Base-by-base conservation (phyloP, 2,113 vertebrate genomes). In the Cranoglanis bouderius region DNA sequence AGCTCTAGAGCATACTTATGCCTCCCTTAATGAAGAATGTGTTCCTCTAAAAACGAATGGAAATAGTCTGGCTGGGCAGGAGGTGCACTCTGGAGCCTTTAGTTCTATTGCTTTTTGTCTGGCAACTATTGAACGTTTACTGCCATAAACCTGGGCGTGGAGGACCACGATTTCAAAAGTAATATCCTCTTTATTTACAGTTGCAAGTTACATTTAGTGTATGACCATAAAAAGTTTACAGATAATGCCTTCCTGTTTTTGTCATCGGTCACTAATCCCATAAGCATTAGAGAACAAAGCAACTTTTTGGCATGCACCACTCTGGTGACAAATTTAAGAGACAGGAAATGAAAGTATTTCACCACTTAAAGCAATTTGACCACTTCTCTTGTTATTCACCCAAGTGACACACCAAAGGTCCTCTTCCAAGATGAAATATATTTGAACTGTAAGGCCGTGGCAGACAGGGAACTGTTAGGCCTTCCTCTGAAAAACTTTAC, bases 1-100 rank as follows among this genome's bases (percentile, higher is more conserved):
- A 88, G 81, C 38, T 84, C 67, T 61, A 61, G 38, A 75, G 53
- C 40, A 75, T 61, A 88, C 67, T 84, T 38, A 74, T 84, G 53
- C 38, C 81, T 70, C 51, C 67, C 67, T 61, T 84, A 88, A 84
- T 61, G 29, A 84, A 83, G 32, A 72, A 88, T 72, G n/a, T 82
- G 38, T 72, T 83, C 72, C 55, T 46, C 29, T 80, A 38, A 70
- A 70, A 72, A 59, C 4, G 2, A 57, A 84, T 83, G 26, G 51
- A 46, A 88, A 84, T 72, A 38, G 59, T 63, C 59, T 51, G 67
- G 38, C 53, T 72, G 24, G 16, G 38, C 19, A 74, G 29, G 10
- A 74, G 35, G 61, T 74, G 18, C 81, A 74, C 14, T 59, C 38
- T 84, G 67, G 53, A 84, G 53, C 19, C 38, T 21, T 51, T 35